A percentile compares a stretch with the other conserved stretches of the same genome.
Conservation (phyloP, 2,113 vertebrate genomes). For the Chionis minor region DNA sequence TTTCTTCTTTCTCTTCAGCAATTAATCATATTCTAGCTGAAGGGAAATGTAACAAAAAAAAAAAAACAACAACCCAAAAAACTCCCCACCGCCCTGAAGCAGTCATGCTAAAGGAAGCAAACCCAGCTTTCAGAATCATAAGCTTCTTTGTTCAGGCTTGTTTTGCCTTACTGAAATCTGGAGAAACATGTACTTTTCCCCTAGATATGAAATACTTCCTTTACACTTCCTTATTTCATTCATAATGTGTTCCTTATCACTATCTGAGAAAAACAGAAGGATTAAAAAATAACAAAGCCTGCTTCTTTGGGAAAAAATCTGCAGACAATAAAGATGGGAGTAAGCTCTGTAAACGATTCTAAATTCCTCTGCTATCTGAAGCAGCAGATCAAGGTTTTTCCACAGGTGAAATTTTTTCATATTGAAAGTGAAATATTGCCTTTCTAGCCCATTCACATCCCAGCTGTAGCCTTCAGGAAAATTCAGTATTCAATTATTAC, state of each 20-base stretch:
- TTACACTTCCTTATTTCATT: not conserved
- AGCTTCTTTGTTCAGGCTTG: slow-evolving; percentile 20
- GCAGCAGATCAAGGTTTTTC: slow-evolving; percentile 5
- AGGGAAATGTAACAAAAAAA: not conserved
- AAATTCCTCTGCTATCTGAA: slow-evolving; percentile 5
- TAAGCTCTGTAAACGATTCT: not conserved
- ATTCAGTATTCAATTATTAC: not conserved
- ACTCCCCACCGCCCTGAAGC: not conserved
- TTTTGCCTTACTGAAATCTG: not conserved
- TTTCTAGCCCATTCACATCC: slow-evolving; percentile 2
- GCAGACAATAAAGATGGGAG: not conserved
- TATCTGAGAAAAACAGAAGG: slow-evolving; percentile 5
- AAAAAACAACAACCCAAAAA: not conserved
- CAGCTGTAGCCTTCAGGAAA: slow-evolving; percentile 6
- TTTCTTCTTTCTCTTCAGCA: not conserved
- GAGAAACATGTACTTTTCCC: not conserved
- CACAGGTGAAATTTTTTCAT: not conserved
- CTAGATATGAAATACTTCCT: not conserved
- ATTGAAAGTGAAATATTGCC: not conserved
- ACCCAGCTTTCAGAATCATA: not conserved
- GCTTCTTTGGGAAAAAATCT: not conserved
- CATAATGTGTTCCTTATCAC: not conserved
- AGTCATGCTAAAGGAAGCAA: not conserved
- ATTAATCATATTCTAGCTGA: not conserved
- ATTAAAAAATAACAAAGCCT: slow-evolving; percentile 16